Evolutionary conservation across 2,888 invertebrate genomes (phyloP), one percentile per base, ranked within the genome.

Genomic region (Drosophila flavopinicola): DNA sequence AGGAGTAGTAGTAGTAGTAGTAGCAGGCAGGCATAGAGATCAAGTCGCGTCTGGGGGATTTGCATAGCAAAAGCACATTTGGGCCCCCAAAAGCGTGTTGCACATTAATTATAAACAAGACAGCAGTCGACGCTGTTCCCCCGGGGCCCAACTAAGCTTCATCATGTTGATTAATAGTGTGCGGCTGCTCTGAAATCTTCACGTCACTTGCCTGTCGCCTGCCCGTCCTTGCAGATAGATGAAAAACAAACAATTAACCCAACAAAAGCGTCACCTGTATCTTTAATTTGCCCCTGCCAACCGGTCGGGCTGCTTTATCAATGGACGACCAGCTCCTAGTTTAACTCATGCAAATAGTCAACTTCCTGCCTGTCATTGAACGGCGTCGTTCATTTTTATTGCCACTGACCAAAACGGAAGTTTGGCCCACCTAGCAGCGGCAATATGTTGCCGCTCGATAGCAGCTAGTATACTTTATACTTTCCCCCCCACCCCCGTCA

Each of bases 141-240:
- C 67, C 44, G 6, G 3, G 70, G 63, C 53, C 66, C 29, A 42
- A 25, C 13, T 42, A 66, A 69, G 58, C 70, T 60, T 75, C 68
- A 79, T 79, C 80, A 75, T 64, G 66, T 85, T 83, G 83, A 83
- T 83, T 83, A 83, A 83, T 83, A 78, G 83, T 83, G 61, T 65
- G 66, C 74, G 66, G 53, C 52, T 54, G 75, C 69, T 72, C 48
- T 20, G 49, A 78, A 70, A 71, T 71, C 77, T 72, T 33, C 38
- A 41, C 52, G 61, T 72, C 77, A 66, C 60, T 51, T 52, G 54
- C 57, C 63, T 59, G 66, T 67, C 54, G 27, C 53, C 47, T 32
- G 2, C 52, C 11, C 15, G 11, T 38, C 37, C 5, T 17, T n/a
- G 17, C 20, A 70, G 61, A 70, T 67, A 64, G 63, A 74, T 57